phyloP scores from a whole-genome alignment of 2,888 invertebrate genomes.

The Tiliacea aurago region DNA sequence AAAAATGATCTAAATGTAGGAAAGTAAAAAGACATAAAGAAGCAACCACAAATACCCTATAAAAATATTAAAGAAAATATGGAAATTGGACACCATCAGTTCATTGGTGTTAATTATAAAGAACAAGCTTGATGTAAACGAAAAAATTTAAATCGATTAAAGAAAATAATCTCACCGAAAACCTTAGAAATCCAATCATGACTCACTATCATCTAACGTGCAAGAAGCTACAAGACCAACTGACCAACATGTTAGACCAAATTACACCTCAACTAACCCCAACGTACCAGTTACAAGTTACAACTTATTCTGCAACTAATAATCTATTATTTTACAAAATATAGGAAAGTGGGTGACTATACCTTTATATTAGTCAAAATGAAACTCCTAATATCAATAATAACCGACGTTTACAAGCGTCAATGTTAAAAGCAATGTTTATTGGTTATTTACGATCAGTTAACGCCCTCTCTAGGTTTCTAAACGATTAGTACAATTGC shows the following conservation, averaged over 20 bases:
- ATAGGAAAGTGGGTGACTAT: slow-evolving; percentile 60
- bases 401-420: slow-evolving; percentile 53
- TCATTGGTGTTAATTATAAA: background rate
- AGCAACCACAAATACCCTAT: background rate
- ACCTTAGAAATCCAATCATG: background rate
- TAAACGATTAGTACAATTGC: slow-evolving; percentile 75
- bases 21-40: background rate
- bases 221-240: slow-evolving; percentile 8
- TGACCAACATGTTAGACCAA: slow-evolving; percentile 25
- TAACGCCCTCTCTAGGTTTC: slow-evolving; percentile 74
- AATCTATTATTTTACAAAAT: slow-evolving; percentile 53
- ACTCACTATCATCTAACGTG: background rate
- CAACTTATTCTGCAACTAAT: slow-evolving; percentile 41
- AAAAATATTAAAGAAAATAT: background rate
- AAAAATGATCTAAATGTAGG: background rate
- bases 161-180: background rate
- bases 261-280: slow-evolving; percentile 18
- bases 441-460: slow-evolving; percentile 69
- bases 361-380: slow-evolving; percentile 61
- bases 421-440: slow-evolving; percentile 68
- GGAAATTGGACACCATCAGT: background rate
- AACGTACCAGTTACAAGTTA: background rate
- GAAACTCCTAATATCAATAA: slow-evolving; percentile 71
- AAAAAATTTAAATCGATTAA: background rate
- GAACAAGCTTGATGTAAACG: background rate